Evolutionary conservation across 2,888 invertebrate species (phyloP).

Genomic region (Pristionchus arcanus): DNA sequence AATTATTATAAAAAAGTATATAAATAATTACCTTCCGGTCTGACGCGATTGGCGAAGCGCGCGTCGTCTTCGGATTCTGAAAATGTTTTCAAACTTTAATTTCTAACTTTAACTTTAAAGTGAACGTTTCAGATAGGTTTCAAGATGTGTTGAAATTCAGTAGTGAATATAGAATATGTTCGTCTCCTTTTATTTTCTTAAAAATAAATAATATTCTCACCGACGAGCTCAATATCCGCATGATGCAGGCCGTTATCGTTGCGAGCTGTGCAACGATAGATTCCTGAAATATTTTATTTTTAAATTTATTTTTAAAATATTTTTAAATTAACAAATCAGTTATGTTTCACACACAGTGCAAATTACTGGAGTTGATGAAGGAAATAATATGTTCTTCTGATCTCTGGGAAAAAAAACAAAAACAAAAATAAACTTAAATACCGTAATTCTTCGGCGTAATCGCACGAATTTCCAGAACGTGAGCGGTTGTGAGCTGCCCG

Average conservation of each 20-base stretch:
- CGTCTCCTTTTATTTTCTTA: too few relatives aligned
- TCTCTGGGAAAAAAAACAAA: not conserved
- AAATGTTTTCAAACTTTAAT: too few relatives aligned
- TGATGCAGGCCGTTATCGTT: constrained; percentile 77
- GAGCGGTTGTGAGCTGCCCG: constrained; percentile 73
- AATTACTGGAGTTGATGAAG: too few relatives aligned
- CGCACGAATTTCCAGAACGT: constrained; percentile 74
- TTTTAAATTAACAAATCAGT: not conserved
- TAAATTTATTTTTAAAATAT: not conserved
- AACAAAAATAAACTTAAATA: not conserved
- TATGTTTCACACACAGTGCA: not conserved
- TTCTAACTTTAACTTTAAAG: too few relatives aligned
- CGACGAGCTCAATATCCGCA: constrained; percentile 72
- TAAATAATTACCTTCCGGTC: constrained; percentile 50
- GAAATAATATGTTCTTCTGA: too few relatives aligned
- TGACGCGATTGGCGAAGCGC: constrained; percentile 42
- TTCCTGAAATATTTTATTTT: not conserved
- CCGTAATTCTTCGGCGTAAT: constrained; percentile 56
- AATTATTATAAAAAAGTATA: not conserved
- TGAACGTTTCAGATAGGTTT: not conserved
- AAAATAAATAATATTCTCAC: constrained; percentile 57
- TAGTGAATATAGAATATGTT: too few relatives aligned
- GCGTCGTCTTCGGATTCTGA: constrained; percentile 55
- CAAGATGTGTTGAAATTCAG: too few relatives aligned
- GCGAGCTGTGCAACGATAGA: constrained; percentile 71